These are phyloP conservation scores for Darevskia nairensis DNA, from an alignment of 2,797 vertebrate species.

Conservation along the genomic window DNA sequence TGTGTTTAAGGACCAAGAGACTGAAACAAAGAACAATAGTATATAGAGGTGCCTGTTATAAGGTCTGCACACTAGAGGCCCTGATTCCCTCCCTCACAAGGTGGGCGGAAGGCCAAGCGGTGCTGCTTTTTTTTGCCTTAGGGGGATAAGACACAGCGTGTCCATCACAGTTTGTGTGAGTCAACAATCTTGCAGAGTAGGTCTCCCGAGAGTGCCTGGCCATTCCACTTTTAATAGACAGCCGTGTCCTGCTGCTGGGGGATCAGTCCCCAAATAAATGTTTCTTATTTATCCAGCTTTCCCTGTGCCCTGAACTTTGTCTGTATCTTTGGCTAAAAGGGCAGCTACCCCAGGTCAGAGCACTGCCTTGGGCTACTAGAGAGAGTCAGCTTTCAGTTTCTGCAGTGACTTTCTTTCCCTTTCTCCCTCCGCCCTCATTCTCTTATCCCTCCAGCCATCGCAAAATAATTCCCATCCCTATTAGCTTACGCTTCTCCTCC, in stretches of 20 bases:
- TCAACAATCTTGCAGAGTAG: constrained; percentile 17
- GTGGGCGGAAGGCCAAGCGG: constrained; percentile 21
- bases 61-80: background rate
- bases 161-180: constrained; percentile 28
- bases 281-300: constrained; percentile 75
- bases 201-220: constrained; percentile 19
- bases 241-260: constrained; percentile 39
- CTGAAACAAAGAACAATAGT: constrained; percentile 17
- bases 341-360: constrained; percentile 78
- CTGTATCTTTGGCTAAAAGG: constrained; percentile 70
- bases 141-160: background rate
- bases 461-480: constrained; percentile 75
- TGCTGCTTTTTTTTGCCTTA: constrained; percentile 18
- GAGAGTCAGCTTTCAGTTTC: constrained; percentile 79
- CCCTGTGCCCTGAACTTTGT: constrained; percentile 66
- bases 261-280: constrained; percentile 43
- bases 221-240: constrained; percentile 23
- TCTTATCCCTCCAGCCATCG: constrained; percentile 73
- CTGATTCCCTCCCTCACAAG: background rate
- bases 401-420: constrained; percentile 71
- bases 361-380: constrained; percentile 74
- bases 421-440: constrained; percentile 63
- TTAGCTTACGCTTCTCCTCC: constrained; percentile 71
- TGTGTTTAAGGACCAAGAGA: background rate
- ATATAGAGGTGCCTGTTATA: background rate